Conservation (phyloP, 2,113 vertebrate species). For the Catharus minimus region DNA sequence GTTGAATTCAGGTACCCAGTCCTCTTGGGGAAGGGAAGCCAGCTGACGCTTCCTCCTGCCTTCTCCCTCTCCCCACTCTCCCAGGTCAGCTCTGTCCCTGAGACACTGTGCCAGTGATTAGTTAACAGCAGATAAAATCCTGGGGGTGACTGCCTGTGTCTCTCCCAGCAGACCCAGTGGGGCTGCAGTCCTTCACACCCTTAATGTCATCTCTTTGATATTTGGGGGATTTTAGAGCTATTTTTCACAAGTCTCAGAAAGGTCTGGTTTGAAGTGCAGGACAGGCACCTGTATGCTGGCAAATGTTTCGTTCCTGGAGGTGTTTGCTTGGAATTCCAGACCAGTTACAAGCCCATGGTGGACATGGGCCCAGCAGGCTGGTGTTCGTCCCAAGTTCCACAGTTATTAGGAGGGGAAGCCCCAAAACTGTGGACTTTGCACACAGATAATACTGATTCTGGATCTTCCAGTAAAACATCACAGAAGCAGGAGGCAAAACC, state of each 20-base stretch:
- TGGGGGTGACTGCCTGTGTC: not conserved
- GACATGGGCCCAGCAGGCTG: not conserved
- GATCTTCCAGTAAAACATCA: not conserved
- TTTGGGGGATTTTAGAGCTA: not conserved
- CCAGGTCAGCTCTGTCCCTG: not conserved
- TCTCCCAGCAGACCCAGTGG: not conserved
- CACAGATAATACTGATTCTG: not conserved
- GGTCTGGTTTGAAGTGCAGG: not conserved
- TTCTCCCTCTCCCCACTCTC: not conserved
- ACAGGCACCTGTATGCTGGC: not conserved
- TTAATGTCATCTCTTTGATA: not conserved
- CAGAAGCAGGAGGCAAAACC: not conserved
- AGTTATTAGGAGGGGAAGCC: not conserved
- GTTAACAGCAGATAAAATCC: not conserved
- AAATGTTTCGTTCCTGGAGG: not conserved
- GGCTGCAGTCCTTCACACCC: not conserved
- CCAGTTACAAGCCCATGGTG: not conserved
- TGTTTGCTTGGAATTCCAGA: not conserved
- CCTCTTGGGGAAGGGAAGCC: not conserved
- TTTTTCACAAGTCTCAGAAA: not conserved
- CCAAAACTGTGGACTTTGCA: not conserved
- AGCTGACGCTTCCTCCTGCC: no score
- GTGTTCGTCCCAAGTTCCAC: not conserved
- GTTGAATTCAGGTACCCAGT: not conserved
- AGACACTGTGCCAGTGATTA: not conserved